Percentiles rank a stretch among this genome's conserved stretches.
Evolutionary conservation across 2,888 invertebrate species (phyloP).

Genomic region (Aleiodes leptofemur): DNA sequence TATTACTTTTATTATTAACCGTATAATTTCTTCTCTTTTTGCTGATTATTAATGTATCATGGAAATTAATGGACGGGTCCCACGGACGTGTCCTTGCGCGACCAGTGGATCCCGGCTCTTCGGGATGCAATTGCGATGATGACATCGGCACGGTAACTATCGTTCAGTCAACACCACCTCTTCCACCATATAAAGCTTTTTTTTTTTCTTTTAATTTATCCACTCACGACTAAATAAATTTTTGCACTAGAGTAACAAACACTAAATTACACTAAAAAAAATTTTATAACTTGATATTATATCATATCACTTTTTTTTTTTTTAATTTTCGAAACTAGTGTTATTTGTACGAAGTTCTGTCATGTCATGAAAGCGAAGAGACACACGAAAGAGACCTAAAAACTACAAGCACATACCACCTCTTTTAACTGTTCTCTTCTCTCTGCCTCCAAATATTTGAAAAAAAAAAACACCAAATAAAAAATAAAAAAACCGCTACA

Average conservation of each 20-base stretch:
- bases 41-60: neutral
- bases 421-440: too few relatives aligned
- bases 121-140: slow-evolving; percentile 67
- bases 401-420: too few relatives aligned
- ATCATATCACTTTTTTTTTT: too few relatives aligned
- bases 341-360: too few relatives aligned
- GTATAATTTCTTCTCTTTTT: neutral
- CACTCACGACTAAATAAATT: neutral
- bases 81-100: slow-evolving; percentile 64
- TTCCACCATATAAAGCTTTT: slow-evolving; percentile 45
- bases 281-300: too few relatives aligned
- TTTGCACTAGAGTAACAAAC: neutral
- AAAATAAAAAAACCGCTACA: neutral
- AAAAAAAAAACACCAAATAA: neutral
- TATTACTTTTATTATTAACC: neutral
- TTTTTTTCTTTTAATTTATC: neutral
- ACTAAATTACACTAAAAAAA: neutral
- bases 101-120: slow-evolving; percentile 67
- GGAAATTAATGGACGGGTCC: slow-evolving; percentile 48
- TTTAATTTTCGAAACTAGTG: too few relatives aligned
- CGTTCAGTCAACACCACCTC: slow-evolving; percentile 62
- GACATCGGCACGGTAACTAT: slow-evolving; percentile 71
- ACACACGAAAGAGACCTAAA: neutral
- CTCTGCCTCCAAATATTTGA: too few relatives aligned
- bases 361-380: neutral